Conservation (phyloP, 2,888 invertebrate species). For the Parnassius apollo region DNA sequence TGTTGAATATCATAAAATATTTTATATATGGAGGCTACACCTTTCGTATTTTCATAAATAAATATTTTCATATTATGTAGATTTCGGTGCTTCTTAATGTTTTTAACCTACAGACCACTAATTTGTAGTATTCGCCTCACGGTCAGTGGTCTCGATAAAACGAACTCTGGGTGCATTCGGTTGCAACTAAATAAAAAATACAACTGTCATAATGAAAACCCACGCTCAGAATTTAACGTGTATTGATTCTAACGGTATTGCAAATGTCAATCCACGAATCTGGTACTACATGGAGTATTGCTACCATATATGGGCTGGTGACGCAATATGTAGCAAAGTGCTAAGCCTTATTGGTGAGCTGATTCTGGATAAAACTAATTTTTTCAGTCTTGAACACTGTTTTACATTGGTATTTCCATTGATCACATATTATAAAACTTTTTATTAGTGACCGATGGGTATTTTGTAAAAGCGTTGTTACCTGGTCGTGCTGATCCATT, state of each 20-base stretch:
- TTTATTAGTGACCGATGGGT: too few species aligned
- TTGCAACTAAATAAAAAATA: conserved; percentile 13
- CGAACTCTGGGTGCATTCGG: conserved; percentile 3
- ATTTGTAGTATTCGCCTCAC: conserved; percentile 11
- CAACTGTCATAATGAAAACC: conserved; percentile 13
- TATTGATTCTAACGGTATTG: conserved; percentile 1
- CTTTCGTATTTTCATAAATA: conserved; percentile 1
- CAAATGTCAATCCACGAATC: conserved; percentile 20
- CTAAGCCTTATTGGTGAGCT: too few species aligned
- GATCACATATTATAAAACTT: too few species aligned
- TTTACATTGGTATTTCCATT: too few species aligned
- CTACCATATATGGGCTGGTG: too few species aligned
- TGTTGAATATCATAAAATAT: conserved; percentile 47
- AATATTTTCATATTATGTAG: conserved; percentile 19
- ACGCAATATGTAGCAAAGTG: too few species aligned
- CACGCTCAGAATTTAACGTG: not conserved
- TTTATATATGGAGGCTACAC: conserved; percentile 32
- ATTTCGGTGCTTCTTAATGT: conserved; percentile 21
- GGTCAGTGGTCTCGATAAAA: conserved; percentile 22
- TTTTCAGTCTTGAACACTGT: too few species aligned
- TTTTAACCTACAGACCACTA: conserved; percentile 5
- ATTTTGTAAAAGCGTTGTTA: too few species aligned
- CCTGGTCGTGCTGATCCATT: too few species aligned
- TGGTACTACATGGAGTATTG: too few species aligned
- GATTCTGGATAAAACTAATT: too few species aligned